These are phyloP conservation scores for Crocallis elinguaria DNA, from an alignment of 2,888 invertebrate species.

Conservation along the genomic window DNA sequence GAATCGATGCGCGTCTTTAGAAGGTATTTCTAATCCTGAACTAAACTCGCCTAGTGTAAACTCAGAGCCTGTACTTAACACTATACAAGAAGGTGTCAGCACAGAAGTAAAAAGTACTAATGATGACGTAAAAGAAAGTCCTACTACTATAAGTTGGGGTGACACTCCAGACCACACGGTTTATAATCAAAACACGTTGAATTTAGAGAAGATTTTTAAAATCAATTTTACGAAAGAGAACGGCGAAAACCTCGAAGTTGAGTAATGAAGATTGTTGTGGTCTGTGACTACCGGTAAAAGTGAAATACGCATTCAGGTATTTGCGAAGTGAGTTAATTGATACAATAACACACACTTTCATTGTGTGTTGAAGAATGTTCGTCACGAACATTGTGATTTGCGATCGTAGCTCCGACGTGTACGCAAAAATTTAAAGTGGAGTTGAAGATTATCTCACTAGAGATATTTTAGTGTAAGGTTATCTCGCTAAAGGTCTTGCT, in stretches of 20 bases:
- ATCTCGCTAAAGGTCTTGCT: too few species aligned
- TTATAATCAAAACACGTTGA: slow-evolving; percentile 78
- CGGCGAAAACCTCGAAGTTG: slow-evolving; percentile 39
- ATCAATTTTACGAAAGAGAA: slow-evolving; percentile 57
- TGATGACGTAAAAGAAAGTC: slow-evolving; percentile 34
- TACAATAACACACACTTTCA: too few species aligned
- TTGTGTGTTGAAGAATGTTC: too few species aligned
- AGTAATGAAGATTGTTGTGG: background rate
- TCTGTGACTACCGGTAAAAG: background rate
- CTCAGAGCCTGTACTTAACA: slow-evolving; percentile 63
- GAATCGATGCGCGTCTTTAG: slow-evolving; percentile 69
- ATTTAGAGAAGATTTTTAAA: slow-evolving; percentile 76
- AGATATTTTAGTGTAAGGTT: too few species aligned
- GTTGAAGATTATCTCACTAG: too few species aligned
- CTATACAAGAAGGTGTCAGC: slow-evolving; percentile 61
- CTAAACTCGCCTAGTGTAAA: slow-evolving; percentile 61
- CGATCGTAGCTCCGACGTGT: too few species aligned
- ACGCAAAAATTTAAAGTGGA: too few species aligned
- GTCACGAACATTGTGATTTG: too few species aligned
- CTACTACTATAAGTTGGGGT: slow-evolving; percentile 73
- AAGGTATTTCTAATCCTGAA: slow-evolving; percentile 67
- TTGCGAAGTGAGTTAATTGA: slow-evolving; percentile 22
- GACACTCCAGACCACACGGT: slow-evolving; percentile 72
- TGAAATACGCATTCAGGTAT: slow-evolving; percentile 4
- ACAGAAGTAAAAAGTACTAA: slow-evolving; percentile 33